A percentile compares a stretch with the other conserved stretches of the same genome.
These are phyloP conservation scores for Bubo bubo DNA, from an alignment of 2,113 vertebrate genomes.

Conservation along the genomic window DNA sequence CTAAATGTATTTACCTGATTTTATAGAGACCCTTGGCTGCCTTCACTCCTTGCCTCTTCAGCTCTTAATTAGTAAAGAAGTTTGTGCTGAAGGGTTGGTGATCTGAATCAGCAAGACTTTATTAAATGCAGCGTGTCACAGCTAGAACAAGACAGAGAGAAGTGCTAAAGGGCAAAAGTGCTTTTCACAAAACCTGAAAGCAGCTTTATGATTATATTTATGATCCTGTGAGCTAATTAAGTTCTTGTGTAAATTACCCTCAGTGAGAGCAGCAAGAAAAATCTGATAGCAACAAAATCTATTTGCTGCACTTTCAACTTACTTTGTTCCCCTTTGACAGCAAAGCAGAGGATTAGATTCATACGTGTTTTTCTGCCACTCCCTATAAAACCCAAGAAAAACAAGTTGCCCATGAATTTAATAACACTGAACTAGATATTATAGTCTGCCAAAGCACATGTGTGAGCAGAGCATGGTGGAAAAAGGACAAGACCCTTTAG, in stretches of 20 bases:
- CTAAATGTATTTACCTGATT: constrained; percentile 14
- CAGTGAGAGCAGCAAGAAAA: constrained; percentile 24
- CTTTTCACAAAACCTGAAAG: constrained; percentile 1
- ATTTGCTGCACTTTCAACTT: constrained; percentile 13
- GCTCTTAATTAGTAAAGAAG: constrained; percentile 40
- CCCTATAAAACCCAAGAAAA: neutral
- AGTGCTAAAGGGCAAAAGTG: constrained; percentile 54
- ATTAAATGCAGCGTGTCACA: constrained; percentile 50
- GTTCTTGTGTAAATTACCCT: constrained; percentile 26
- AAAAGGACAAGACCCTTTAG: neutral
- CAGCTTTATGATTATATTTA: constrained; percentile 29
- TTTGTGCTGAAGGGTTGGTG: constrained; percentile 16
- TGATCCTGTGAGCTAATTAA: constrained; percentile 34
- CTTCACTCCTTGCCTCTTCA: constrained; percentile 24
- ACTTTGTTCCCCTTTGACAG: neutral
- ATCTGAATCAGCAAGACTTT: constrained; percentile 58
- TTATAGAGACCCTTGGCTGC: constrained; percentile 1
- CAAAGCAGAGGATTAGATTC: neutral
- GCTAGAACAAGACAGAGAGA: constrained; percentile 28
- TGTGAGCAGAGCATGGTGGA: neutral
- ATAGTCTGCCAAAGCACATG: neutral
- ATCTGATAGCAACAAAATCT: neutral
- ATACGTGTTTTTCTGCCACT: neutral
- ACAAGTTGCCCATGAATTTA: neutral
- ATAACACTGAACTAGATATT: neutral